phyloP scores from a whole-genome alignment of 2,888 invertebrate species.

The Erebia epiphron region DNA sequence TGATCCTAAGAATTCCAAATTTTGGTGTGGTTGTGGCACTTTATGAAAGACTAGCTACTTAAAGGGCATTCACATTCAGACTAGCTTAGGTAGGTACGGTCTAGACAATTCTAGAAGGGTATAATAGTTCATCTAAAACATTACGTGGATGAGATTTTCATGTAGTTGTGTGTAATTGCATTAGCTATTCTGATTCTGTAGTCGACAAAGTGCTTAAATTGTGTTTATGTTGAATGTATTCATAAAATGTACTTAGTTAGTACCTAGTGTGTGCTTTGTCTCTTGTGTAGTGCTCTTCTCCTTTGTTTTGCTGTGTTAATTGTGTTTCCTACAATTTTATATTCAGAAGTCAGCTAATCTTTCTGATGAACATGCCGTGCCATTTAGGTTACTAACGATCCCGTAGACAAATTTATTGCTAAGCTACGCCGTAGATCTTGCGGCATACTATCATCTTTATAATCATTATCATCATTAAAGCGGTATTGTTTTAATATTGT shows the following conservation, averaged over 20 bases:
- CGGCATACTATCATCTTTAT: too few relatives aligned
- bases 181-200: conserved; percentile 6
- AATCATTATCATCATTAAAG: too few relatives aligned
- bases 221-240: conserved; percentile 3
- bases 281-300: not conserved
- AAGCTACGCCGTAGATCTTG: too few relatives aligned
- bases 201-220: conserved; percentile 9
- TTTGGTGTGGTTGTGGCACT: too few relatives aligned
- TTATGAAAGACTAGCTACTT: too few relatives aligned
- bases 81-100: not conserved
- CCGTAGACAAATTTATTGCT: too few relatives aligned
- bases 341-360: not conserved
- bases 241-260: not conserved
- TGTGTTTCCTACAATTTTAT: not conserved
- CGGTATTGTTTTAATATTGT: too few relatives aligned
- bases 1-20: too few relatives aligned
- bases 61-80: not conserved
- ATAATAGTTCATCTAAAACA: not conserved
- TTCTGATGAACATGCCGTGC: too few relatives aligned
- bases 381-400: too few relatives aligned
- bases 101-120: conserved; percentile 12
- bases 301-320: not conserved
- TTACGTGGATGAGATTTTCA: conserved; percentile 10
- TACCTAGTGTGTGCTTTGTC: not conserved
- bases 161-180: conserved; percentile 8